Evolutionary conservation across 2,888 invertebrate genomes (phyloP), one percentile per base, ranked within the genome.

Genomic region (Scaptomyza cyrtandrae): DNA sequence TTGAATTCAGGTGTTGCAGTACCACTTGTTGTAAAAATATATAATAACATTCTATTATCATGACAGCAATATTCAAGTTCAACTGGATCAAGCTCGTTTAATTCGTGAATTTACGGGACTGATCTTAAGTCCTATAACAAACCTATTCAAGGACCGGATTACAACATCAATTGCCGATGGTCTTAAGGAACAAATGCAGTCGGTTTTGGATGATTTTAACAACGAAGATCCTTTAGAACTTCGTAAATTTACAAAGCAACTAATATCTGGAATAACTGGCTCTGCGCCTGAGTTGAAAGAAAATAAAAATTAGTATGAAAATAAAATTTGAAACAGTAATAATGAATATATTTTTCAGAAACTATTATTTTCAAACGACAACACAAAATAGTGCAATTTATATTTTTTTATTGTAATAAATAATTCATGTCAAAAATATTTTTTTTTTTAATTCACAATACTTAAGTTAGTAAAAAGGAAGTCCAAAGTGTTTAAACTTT

Each of bases 91-190:
- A 75, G 83, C 86, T 10, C 77, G 88, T 6, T 68, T 92, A 41
- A 88, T 92, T 57, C 85, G 90, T 7, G 83, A 91, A 29, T 56
- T 92, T 33, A 90, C 90, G 13, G 90, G 91, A n/a, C 76, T 90
- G 14, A 90, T 92, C 68, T 80, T 92, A 57, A 90, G 90, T 68
- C 92, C 92, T n/a, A 91, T 92, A 48, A 91, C 92, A 50, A 91
- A 90, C 69, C 71, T 91, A 13, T 92, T 92, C 54, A 90, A 90
- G 43, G 84, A 91, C 71, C 89, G 90, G 16, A 91, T 92, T 43
- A 91, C 91, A 7, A 90, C 91, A 19, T 90, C 91, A 14, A 92
- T 92, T 63, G 91, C 92, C 29, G 91, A 91, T 62, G 90, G 90
- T 1, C 81, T 92, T 3, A 91, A 91, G 60, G 88, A 83, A 16